Conservation (phyloP, 1,140 invertebrate species). For the Theocolax elegans region DNA sequence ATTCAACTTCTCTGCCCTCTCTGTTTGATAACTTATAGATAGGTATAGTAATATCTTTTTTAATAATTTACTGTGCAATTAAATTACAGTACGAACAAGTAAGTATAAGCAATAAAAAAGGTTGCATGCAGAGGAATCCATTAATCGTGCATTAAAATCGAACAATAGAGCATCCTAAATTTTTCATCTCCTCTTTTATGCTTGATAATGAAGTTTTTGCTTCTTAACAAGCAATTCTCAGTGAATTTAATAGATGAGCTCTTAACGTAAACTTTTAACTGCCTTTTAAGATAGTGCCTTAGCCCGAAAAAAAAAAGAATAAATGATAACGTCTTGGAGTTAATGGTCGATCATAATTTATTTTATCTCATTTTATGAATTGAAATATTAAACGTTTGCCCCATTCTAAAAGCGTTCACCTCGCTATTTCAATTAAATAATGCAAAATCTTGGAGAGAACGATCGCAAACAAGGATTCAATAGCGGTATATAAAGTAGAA, state of each 20-base stretch:
- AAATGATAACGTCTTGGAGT: too few relatives aligned
- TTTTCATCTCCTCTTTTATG: not conserved
- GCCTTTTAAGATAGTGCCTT: not conserved
- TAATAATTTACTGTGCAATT: too few relatives aligned
- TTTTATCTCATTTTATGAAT: not conserved
- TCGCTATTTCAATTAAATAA: not conserved
- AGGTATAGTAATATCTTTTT: too few relatives aligned
- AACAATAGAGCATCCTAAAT: not conserved
- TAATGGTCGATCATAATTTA: too few relatives aligned
- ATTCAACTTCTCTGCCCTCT: too few relatives aligned
- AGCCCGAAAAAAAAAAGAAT: not conserved
- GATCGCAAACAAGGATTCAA: slow-evolving; percentile 1
- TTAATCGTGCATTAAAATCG: not conserved
- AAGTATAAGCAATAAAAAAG: not conserved
- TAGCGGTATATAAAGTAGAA: slow-evolving; percentile 8
- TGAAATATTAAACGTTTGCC: not conserved
- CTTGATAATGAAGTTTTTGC: not conserved
- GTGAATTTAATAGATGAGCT: not conserved
- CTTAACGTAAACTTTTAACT: not conserved
- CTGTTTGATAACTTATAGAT: too few relatives aligned
- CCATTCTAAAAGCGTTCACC: not conserved
- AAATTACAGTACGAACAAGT: too few relatives aligned
- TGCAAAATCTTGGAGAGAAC: not conserved
- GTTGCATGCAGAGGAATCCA: not conserved
- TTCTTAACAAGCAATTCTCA: not conserved